Evolutionary conservation across 2,888 invertebrate genomes (phyloP).

Genomic region (Amphipoea lucens): DNA sequence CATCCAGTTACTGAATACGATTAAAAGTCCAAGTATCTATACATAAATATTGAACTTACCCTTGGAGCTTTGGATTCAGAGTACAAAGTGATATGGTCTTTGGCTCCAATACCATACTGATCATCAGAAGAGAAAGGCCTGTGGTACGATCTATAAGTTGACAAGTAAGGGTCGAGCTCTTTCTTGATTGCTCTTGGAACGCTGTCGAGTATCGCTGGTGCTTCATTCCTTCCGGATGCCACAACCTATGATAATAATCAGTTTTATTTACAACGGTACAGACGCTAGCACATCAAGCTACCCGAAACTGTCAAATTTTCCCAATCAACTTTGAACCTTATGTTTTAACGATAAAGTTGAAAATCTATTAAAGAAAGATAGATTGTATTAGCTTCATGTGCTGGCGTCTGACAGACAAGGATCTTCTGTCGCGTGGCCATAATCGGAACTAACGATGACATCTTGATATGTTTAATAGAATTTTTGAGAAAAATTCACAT

Average conservation of each 20-base stretch:
- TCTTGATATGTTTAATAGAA: not conserved
- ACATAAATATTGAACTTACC: conserved; percentile 66
- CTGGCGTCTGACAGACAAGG: not conserved
- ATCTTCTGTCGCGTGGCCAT: not conserved
- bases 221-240: conserved; percentile 85
- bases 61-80: conserved; percentile 82
- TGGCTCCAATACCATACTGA: conserved; percentile 83
- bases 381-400: too few relatives aligned
- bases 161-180: conserved; percentile 83
- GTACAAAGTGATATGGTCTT: conserved; percentile 86
- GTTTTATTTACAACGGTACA: not conserved
- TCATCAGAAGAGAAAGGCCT: conserved; percentile 82
- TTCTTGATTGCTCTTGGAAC: conserved; percentile 75
- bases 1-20: not conserved
- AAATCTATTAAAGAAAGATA: too few relatives aligned
- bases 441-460: not conserved
- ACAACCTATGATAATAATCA: conserved; percentile 73
- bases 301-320: too few relatives aligned
- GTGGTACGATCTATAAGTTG: conserved; percentile 80
- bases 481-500: not conserved
- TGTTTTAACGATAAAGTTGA: too few relatives aligned
- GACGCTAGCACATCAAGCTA: too few relatives aligned
- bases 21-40: not conserved
- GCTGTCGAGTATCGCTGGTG: conserved; percentile 79
- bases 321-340: too few relatives aligned